These are phyloP conservation scores for Drosophila malerkotliana DNA, from an alignment of 1,140 invertebrate species.

Conservation along the genomic window DNA sequence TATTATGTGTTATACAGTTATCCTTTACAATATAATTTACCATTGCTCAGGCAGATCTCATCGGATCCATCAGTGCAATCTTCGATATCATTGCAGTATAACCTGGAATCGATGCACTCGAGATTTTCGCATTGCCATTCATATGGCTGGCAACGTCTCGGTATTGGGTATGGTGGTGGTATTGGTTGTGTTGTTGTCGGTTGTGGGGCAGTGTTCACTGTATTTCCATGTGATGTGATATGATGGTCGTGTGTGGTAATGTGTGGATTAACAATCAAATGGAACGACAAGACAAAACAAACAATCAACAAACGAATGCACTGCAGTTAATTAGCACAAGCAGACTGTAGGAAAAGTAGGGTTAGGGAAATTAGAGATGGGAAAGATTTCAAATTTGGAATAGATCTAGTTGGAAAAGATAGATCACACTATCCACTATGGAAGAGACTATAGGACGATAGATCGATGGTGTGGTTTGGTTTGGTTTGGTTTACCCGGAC, in stretches of 20 bases:
- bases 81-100: slow-evolving; percentile 87
- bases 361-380: not conserved
- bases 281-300: slow-evolving; percentile 49
- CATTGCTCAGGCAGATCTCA: slow-evolving; percentile 84
- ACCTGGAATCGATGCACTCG: slow-evolving; percentile 80
- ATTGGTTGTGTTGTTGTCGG: slow-evolving; percentile 16
- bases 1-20: not conserved
- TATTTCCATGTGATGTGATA: slow-evolving; percentile 13
- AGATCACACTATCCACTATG: too few species aligned
- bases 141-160: slow-evolving; percentile 30
- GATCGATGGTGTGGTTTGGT: not conserved
- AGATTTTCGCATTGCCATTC: slow-evolving; percentile 84
- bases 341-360: not conserved
- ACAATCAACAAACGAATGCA: slow-evolving; percentile 7
- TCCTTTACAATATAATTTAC: slow-evolving; percentile 35
- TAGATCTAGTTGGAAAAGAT: not conserved
- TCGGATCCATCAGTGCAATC: slow-evolving; percentile 90
- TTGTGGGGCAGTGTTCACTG: slow-evolving; percentile 4
- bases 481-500: slow-evolving; percentile 83
- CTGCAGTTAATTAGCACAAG: slow-evolving; percentile 10
- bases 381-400: not conserved
- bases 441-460: not conserved
- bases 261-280: slow-evolving; percentile 32
- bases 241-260: slow-evolving; percentile 14
- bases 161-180: slow-evolving; percentile 11